Base-by-base conservation (phyloP, 2,797 vertebrate genomes). In the Bucorvus abyssinicus region DNA sequence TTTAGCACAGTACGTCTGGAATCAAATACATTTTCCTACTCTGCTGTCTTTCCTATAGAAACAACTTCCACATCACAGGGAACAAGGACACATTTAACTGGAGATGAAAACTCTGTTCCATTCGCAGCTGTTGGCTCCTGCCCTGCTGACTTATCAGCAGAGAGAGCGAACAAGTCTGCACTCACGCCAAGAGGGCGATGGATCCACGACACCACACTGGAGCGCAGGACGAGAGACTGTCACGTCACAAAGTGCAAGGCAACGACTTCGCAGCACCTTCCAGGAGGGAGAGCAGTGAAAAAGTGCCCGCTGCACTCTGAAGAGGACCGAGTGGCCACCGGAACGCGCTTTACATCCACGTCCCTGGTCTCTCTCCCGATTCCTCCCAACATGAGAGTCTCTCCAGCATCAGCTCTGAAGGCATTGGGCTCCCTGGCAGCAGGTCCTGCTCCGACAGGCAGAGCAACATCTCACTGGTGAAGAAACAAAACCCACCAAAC, bases 341-440 rank as follows among this genome's bases (percentile, higher is more conserved):
- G 40, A 32, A 56, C 1, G 6, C 27, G 26, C 8, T 57, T 32
- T 8, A 30, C 8, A 7, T 3, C 42, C 6, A 1, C 0, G 0
- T 8, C 32, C 32, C 70, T 3, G 29, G 27, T 13, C 21, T 18
- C 40, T 55, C 21, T 16, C 49, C 60, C 2, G 1, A 13, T 22
- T 57, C 63, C 79, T 38, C 71, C 57, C 32, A 53, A 36, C 5
- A 15, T 13, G 19, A 83, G 81, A 38, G 52, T 20, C 52, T 80
- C 77, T 81, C 88, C 63, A 87, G 57, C 8, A 0, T 5, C 13
- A 65, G n/a, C 59, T 91, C 49, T 32, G 75, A 47, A 69, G 71
- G 14, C 22, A 38, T 38, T 26, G 50, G 15, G 83, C 79, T 56
- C 52, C 87, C 67, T 12, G 77, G 30, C 61, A 94, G 93, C 80